Evolutionary conservation across 1,140 invertebrate species (phyloP).

Genomic region (Lamellibrachia luymesi): DNA sequence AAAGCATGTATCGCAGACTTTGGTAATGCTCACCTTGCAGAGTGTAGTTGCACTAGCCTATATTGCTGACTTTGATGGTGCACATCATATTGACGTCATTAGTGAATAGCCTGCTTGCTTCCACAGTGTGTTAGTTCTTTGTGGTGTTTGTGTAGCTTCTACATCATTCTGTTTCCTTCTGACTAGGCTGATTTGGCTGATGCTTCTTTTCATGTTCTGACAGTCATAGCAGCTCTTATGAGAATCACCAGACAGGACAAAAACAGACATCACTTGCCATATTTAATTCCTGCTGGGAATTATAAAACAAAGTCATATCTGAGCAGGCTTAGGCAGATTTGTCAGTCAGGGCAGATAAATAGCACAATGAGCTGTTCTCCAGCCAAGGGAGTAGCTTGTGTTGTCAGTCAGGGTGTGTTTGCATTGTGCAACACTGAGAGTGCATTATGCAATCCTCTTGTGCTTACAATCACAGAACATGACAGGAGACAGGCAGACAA

Average conservation of each 20-base stretch:
- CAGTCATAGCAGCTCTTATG: not conserved
- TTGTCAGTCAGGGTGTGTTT: not conserved
- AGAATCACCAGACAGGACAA: not conserved
- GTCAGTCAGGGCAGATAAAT: not conserved
- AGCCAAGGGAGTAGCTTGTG: not conserved
- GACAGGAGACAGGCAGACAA: not conserved
- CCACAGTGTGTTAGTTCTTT: not conserved
- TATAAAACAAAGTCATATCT: not conserved
- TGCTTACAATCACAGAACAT: not conserved
- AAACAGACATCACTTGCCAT: not conserved
- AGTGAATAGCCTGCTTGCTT: too few species aligned
- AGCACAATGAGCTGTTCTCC: not conserved
- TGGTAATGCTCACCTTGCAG: too few species aligned
- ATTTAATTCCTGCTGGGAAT: not conserved
- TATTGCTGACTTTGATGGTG: not conserved
- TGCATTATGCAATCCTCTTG: not conserved
- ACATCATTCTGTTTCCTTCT: not conserved
- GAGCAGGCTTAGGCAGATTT: not conserved
- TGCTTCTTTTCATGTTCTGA: not conserved
- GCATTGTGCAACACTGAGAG: not conserved
- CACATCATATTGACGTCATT: too few species aligned
- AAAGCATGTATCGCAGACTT: too few species aligned
- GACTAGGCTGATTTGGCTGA: not conserved
- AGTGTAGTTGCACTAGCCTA: not conserved
- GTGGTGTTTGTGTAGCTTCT: not conserved